These are phyloP conservation scores for Equus quagga DNA, from an alignment of 2,113 vertebrate species.

Conservation along the genomic window DNA sequence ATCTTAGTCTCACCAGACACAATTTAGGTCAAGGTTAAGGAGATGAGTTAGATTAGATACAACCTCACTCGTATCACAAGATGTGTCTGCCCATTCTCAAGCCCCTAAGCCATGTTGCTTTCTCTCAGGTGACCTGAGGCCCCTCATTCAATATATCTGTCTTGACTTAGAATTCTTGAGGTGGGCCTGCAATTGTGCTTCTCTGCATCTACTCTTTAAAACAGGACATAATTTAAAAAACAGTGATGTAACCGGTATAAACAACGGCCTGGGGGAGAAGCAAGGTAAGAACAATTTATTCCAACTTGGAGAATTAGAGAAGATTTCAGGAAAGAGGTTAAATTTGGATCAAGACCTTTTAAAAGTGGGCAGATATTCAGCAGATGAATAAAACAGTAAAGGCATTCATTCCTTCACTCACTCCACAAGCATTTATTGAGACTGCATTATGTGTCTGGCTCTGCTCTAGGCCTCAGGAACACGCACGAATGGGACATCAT, in stretches of 20 bases:
- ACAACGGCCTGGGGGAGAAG: not conserved
- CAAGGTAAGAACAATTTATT: not conserved
- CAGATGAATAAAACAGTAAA: not conserved
- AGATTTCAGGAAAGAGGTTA: not conserved
- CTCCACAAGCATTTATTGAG: not conserved
- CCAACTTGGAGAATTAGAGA: not conserved
- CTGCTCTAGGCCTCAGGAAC: not conserved
- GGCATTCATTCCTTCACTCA: not conserved
- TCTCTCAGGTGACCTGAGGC: not conserved
- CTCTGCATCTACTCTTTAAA: not conserved
- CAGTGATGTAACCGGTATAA: not conserved
- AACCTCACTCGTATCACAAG: not conserved
- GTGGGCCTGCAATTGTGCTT: not conserved
- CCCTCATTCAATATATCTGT: not conserved
- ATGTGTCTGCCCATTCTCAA: not conserved
- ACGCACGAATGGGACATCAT: not conserved
- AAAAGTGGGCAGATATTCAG: not conserved
- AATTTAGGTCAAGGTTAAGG: conserved; percentile 3
- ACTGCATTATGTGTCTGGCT: not conserved
- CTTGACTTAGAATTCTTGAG: not conserved
- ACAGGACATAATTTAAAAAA: not conserved
- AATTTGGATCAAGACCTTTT: not conserved
- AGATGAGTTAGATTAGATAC: not conserved
- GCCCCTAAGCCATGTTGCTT: not conserved
- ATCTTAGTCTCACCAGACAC: not conserved